These are phyloP conservation scores for Sebastes nivosus DNA, from an alignment of 2,797 vertebrate genomes.

Conservation along the genomic window DNA sequence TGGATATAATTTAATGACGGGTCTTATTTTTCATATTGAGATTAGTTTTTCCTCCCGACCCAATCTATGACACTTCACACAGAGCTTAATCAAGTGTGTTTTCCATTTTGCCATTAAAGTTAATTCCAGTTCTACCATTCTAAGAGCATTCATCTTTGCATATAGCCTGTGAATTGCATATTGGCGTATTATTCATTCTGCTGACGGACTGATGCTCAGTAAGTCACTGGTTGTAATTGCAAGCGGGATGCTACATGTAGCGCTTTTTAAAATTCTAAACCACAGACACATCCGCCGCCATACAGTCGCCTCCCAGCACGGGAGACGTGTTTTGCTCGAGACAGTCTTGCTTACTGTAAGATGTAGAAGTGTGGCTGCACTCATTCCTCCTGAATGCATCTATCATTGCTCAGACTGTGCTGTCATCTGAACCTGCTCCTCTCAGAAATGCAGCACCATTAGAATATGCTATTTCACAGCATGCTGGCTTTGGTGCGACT, in stretches of 20 bases:
- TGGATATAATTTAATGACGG: not conserved
- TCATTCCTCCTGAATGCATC: conserved; percentile 15
- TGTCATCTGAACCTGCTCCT: conserved; percentile 24
- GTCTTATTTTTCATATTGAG: not conserved
- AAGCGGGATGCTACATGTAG: not conserved
- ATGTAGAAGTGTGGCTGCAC: conserved; percentile 14
- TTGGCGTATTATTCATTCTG: not conserved
- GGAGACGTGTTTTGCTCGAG: not conserved
- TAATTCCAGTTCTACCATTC: not conserved
- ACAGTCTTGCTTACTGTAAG: conserved; percentile 9
- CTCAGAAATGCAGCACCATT: conserved; percentile 19
- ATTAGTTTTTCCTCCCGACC: not conserved
- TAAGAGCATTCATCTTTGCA: not conserved
- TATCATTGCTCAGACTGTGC: conserved; percentile 23
- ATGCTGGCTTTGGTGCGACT: conserved; percentile 16
- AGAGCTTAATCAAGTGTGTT: not conserved
- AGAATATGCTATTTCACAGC: conserved; percentile 17
- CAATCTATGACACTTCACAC: not conserved
- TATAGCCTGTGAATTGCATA: not conserved
- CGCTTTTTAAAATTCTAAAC: not conserved
- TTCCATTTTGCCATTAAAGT: not conserved
- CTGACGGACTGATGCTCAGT: not conserved
- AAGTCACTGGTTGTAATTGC: not conserved
- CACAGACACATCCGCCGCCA: not conserved
- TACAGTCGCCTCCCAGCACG: not conserved